These are phyloP conservation scores for Pseudococcus longispinus DNA, from an alignment of 2,888 invertebrate species.

Conservation along the genomic window DNA sequence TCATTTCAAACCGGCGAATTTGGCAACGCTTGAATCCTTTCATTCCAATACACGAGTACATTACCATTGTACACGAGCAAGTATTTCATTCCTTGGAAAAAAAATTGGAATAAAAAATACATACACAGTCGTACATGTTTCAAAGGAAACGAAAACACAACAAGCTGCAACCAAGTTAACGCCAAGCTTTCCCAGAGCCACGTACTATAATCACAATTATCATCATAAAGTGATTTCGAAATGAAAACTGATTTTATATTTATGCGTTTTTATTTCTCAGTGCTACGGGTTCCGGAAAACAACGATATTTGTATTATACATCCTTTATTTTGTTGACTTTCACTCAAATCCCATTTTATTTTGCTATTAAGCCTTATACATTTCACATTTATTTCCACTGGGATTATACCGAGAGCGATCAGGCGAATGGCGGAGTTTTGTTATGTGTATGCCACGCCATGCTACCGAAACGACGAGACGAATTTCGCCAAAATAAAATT, in stretches of 20 bases:
- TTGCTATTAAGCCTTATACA: conserved; percentile 38
- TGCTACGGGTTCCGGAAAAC: background rate
- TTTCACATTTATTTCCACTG: conserved; percentile 42
- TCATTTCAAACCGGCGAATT: background rate
- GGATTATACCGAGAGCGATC: background rate
- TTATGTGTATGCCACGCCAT: background rate
- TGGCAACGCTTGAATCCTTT: background rate
- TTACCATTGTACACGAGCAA: background rate
- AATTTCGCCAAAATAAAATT: conserved; percentile 17
- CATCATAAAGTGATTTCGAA: conserved; percentile 15
- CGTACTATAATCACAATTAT: conserved; percentile 16
- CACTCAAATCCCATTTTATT: conserved; percentile 36
- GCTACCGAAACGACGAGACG: background rate
- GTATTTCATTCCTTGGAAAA: background rate
- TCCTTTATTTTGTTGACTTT: conserved; percentile 36
- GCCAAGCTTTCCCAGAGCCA: background rate
- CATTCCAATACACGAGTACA: background rate
- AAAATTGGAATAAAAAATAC: background rate
- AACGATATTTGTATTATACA: conserved; percentile 19
- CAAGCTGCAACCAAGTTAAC: background rate
- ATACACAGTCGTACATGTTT: background rate
- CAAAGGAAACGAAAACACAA: background rate
- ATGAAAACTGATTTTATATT: conserved; percentile 31
- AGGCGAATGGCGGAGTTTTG: background rate
- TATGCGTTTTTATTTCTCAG: conserved; percentile 10